Conservation (phyloP, 2,888 invertebrate species). For the Steinernema scapterisci region DNA sequence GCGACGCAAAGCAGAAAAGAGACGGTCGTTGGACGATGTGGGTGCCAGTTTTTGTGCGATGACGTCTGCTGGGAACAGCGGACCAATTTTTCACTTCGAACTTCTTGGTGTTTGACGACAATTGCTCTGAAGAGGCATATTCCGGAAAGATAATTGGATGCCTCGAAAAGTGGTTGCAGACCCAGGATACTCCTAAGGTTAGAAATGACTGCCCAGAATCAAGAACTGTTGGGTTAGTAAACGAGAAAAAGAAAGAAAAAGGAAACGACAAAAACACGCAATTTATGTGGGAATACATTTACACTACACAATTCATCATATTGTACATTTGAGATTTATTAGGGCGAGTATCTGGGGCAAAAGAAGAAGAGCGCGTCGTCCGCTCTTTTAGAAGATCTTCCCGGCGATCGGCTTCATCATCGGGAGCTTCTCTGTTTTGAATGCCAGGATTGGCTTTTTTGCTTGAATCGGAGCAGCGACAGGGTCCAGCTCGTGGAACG, state of each 20-base stretch:
- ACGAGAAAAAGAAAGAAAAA: too few species aligned
- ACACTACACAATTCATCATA: not conserved
- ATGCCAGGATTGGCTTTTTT: constrained; percentile 30
- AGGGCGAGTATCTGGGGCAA: constrained; percentile 30
- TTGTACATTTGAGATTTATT: constrained; percentile 30
- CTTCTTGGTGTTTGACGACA: too few species aligned
- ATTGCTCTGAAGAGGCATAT: too few species aligned
- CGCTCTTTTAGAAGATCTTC: not conserved
- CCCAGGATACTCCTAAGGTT: too few species aligned
- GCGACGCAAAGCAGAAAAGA: too few species aligned
- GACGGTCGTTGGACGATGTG: not conserved
- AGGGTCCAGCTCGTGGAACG: constrained; percentile 58
- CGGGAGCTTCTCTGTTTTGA: constrained; percentile 39
- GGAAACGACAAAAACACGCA: not conserved
- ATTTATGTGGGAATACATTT: not conserved
- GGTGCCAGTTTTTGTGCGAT: not conserved
- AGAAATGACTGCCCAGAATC: not conserved
- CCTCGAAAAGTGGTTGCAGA: too few species aligned
- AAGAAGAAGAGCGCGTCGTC: not conserved
- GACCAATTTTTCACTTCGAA: too few species aligned
- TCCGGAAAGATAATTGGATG: too few species aligned
- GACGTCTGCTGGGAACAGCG: too few species aligned
- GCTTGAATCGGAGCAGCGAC: constrained; percentile 33
- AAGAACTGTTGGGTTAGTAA: not conserved
- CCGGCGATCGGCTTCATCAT: constrained; percentile 38